Percentiles rank a stretch among this genome's conserved stretches.
These are phyloP conservation scores for Syngnathus scovelli DNA, from an alignment of 2,113 vertebrate genomes.

Conservation along the genomic window DNA sequence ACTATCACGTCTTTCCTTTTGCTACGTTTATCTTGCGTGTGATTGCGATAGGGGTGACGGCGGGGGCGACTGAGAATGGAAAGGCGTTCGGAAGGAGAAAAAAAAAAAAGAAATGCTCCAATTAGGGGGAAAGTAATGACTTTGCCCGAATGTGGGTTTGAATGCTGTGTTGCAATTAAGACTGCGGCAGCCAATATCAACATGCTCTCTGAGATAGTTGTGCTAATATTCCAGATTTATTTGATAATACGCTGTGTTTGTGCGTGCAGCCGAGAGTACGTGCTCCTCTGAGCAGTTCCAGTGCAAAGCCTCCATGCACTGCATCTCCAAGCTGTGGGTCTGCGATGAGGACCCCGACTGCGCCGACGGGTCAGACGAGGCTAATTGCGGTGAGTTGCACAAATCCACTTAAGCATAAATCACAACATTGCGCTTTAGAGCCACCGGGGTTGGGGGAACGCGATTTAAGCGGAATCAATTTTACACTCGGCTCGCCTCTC, in stretches of 20 bases:
- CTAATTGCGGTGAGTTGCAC: slow-evolving; percentile 87
- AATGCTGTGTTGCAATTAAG: slow-evolving; percentile 47
- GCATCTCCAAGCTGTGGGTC: slow-evolving; percentile 97
- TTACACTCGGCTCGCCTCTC: slow-evolving; percentile 34
- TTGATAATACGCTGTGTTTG: not conserved
- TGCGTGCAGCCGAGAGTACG: slow-evolving; percentile 87
- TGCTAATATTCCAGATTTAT: no score
- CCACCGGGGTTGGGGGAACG: slow-evolving; percentile 3
- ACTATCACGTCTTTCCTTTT: slow-evolving; percentile 48
- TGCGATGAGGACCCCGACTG: slow-evolving; percentile 97
- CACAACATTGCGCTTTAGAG: slow-evolving; percentile 19
- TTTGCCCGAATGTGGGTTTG: slow-evolving; percentile 43
- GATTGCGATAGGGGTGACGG: slow-evolving; percentile 45
- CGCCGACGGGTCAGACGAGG: slow-evolving; percentile 93
- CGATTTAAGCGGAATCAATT: slow-evolving; percentile 49
- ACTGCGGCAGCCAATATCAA: slow-evolving; percentile 25
- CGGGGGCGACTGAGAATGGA: slow-evolving; percentile 4
- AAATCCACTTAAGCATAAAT: slow-evolving; percentile 48
- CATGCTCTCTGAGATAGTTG: slow-evolving; percentile 30
- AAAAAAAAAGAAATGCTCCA: slow-evolving; percentile 31
- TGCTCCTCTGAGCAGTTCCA: slow-evolving; percentile 98
- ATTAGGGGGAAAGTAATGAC: slow-evolving; percentile 58
- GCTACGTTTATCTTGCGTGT: slow-evolving; percentile 52
- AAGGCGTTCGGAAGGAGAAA: slow-evolving; percentile 17
- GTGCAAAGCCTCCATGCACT: slow-evolving; percentile 94